phyloP scores from a whole-genome alignment of 2,113 vertebrate genomes.

The Vulpes lagopus region DNA sequence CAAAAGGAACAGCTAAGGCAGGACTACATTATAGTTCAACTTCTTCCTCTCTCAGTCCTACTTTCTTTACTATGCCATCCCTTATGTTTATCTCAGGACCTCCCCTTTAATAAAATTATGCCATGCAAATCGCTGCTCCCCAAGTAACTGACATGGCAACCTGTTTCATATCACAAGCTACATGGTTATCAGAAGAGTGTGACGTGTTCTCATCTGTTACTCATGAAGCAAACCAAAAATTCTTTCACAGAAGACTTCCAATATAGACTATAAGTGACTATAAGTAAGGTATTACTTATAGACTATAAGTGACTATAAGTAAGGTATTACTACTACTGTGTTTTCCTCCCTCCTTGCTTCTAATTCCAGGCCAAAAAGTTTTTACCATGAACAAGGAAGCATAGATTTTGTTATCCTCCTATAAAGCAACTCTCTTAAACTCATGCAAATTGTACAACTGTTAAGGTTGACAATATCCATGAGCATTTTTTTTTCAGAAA shows the following conservation, averaged over 20 bases:
- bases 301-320: background rate
- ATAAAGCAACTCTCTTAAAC: constrained; percentile 30
- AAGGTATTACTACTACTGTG: background rate
- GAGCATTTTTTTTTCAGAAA: background rate
- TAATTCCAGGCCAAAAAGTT: constrained; percentile 10
- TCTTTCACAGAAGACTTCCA: background rate
- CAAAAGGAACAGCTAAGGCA: background rate
- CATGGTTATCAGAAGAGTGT: background rate
- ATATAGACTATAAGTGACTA: background rate
- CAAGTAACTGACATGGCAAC: background rate
- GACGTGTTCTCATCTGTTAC: background rate
- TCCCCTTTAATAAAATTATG: background rate
- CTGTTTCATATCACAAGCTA: background rate
- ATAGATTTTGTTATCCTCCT: background rate
- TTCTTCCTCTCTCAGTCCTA: background rate
- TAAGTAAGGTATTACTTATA: background rate
- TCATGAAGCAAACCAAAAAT: background rate
- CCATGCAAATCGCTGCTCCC: constrained; percentile 19
- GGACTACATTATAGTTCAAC: background rate
- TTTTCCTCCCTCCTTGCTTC: background rate
- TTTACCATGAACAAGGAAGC: background rate
- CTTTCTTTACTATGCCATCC: background rate
- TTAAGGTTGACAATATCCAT: constrained; percentile 1
- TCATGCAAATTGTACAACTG: background rate
- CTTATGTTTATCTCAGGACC: background rate